Conservation (phyloP, 1,140 invertebrate species). For the Leptinotarsa texana region DNA sequence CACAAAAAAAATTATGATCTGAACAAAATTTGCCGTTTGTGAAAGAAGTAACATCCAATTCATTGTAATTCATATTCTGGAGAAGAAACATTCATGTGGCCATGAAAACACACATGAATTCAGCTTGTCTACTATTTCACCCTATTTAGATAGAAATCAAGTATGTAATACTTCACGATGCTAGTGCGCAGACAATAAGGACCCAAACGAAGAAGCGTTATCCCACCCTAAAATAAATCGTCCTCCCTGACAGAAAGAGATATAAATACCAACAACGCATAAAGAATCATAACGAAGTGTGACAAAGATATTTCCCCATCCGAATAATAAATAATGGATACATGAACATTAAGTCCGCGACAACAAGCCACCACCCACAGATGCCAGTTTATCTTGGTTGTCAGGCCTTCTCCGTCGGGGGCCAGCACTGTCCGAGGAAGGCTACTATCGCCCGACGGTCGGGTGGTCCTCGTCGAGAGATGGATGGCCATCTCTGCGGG, state of each 20-base stretch:
- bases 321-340: slow-evolving; percentile 50
- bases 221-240: not conserved
- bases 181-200: too few species aligned
- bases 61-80: too few species aligned
- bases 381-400: slow-evolving; percentile 50
- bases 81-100: too few species aligned
- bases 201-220: not conserved
- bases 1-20: too few species aligned
- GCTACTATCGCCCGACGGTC: slow-evolving; percentile 47
- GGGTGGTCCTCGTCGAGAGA: slow-evolving; percentile 45
- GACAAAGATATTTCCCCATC: slow-evolving; percentile 37
- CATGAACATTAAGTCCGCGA: slow-evolving; percentile 52
- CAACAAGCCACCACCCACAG: slow-evolving; percentile 52
- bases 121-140: too few species aligned
- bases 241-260: slow-evolving; percentile 4
- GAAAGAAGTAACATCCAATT: too few species aligned
- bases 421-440: slow-evolving; percentile 40
- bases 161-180: too few species aligned
- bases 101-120: too few species aligned
- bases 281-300: slow-evolving; percentile 35
- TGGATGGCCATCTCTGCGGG: slow-evolving; percentile 42
- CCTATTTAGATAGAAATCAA: too few species aligned
- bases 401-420: slow-evolving; percentile 46
- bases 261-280: slow-evolving; percentile 20
- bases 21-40: too few species aligned